Conservation (phyloP, 2,888 invertebrate genomes). For the Gisinianus flammeolus region DNA sequence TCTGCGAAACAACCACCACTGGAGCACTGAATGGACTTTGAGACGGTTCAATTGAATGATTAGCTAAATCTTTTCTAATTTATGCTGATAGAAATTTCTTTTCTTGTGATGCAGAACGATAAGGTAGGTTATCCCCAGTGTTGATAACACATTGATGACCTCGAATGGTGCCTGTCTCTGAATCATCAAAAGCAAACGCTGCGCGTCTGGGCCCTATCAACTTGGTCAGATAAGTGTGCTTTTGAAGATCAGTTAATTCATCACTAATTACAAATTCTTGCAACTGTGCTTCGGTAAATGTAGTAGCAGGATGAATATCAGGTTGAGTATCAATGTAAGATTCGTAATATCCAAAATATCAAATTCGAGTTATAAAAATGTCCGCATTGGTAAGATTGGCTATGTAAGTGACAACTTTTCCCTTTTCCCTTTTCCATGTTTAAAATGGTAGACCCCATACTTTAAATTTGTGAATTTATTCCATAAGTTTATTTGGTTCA, state of each 20-base stretch:
- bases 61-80: not conserved
- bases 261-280: not conserved
- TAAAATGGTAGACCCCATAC: too few relatives aligned
- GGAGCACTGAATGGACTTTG: constrained; percentile 21
- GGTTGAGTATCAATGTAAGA: too few relatives aligned
- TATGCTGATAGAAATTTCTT: not conserved
- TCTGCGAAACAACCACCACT: constrained; percentile 24
- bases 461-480: not conserved
- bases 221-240: not conserved
- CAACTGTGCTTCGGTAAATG: not conserved
- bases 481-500: not conserved
- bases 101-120: not conserved
- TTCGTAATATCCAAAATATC: too few relatives aligned
- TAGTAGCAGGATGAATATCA: not conserved
- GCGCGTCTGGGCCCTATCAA: not conserved
- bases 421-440: not conserved
- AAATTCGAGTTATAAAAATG: too few relatives aligned
- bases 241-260: not conserved
- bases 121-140: constrained; percentile 6
- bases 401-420: not conserved
- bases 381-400: not conserved
- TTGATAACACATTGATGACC: not conserved
- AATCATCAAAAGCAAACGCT: constrained; percentile 19
- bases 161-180: constrained; percentile 2
- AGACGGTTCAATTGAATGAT: constrained; percentile 10